Evolutionary conservation across 2,888 invertebrate species (phyloP).

Genomic region (Entomobrya proxima): DNA sequence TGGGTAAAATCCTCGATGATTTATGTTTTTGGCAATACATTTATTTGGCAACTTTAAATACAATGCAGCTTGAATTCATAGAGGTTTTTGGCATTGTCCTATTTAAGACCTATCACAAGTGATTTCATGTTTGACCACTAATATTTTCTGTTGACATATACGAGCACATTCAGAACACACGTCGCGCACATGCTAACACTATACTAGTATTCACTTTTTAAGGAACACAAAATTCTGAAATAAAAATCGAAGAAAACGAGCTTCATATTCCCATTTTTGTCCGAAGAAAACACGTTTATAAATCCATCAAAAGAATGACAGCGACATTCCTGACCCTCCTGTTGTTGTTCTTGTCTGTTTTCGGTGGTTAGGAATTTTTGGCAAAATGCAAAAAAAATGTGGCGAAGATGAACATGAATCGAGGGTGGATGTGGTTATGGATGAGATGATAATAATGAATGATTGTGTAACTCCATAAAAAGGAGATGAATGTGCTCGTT

Average conservation of each 20-base stretch:
- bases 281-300: conserved; percentile 25
- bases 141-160: not conserved
- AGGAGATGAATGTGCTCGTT: too few species aligned
- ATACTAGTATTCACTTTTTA: not conserved
- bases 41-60: too few species aligned
- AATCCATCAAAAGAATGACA: conserved; percentile 19
- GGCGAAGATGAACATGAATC: not conserved
- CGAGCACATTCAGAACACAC: conserved; percentile 1
- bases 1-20: too few species aligned
- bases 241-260: not conserved
- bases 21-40: too few species aligned
- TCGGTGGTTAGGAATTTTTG: not conserved
- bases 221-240: not conserved
- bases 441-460: too few species aligned
- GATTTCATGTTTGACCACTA: conserved; percentile 33
- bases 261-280: conserved; percentile 28
- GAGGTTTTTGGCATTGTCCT: not conserved
- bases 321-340: not conserved
- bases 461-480: too few species aligned
- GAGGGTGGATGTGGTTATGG: too few species aligned
- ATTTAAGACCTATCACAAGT: conserved; percentile 31
- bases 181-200: not conserved
- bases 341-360: not conserved
- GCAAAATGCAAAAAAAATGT: not conserved
- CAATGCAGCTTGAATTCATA: not conserved